These are phyloP conservation scores for Lobophora halterata DNA, from an alignment of 2,888 invertebrate species.

Conservation along the genomic window DNA sequence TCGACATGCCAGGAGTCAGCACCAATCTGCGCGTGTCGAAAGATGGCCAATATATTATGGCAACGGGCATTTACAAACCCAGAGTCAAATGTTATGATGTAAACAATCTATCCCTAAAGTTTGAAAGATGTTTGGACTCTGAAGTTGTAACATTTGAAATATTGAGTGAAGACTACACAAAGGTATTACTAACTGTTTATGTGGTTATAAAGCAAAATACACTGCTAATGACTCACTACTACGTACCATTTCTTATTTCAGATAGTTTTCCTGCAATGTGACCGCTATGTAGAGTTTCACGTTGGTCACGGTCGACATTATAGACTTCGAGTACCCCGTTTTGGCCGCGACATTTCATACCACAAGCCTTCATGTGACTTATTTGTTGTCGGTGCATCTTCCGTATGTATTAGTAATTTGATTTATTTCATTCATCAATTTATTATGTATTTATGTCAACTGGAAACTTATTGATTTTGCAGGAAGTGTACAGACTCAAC, in stretches of 20 bases:
- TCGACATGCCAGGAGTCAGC: slow-evolving; percentile 98
- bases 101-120: slow-evolving; percentile 96
- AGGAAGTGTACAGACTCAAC: slow-evolving; percentile 97
- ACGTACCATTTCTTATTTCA: slow-evolving; percentile 59
- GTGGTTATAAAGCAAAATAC: no score
- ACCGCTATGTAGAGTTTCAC: slow-evolving; percentile 96
- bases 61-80: slow-evolving; percentile 98
- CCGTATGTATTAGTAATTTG: slow-evolving; percentile 76
- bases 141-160: slow-evolving; percentile 97
- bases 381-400: slow-evolving; percentile 92
- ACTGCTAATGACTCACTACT: no score
- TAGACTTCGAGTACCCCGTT: slow-evolving; percentile 94
- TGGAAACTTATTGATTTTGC: slow-evolving; percentile 32
- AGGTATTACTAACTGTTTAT: no score
- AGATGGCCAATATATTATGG: slow-evolving; percentile 95
- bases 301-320: slow-evolving; percentile 95
- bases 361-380: slow-evolving; percentile 95
- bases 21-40: slow-evolving; percentile 90
- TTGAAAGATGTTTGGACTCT: slow-evolving; percentile 98
- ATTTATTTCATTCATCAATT: slow-evolving; percentile 3
- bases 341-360: slow-evolving; percentile 96
- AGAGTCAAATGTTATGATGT: slow-evolving; percentile 98
- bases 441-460: neutral
- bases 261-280: slow-evolving; percentile 92
- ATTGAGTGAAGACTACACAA: slow-evolving; percentile 97